These are phyloP conservation scores for Elachura formosa DNA, from an alignment of 2,113 vertebrate species.

Conservation along the genomic window DNA sequence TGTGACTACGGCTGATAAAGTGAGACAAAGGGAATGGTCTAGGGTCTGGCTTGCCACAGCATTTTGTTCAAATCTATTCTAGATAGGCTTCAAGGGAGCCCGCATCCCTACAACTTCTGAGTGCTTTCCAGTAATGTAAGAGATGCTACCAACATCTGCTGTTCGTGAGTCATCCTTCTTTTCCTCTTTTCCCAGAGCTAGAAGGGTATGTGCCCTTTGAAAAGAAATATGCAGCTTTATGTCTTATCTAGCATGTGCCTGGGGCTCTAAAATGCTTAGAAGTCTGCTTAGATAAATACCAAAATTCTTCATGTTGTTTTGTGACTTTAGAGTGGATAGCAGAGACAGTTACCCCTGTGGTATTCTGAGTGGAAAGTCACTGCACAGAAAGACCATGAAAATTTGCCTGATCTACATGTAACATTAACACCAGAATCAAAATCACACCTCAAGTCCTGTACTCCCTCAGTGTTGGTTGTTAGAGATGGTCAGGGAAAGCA, in stretches of 20 bases:
- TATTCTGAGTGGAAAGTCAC: not conserved
- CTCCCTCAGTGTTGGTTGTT: not conserved
- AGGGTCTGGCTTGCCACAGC: not conserved
- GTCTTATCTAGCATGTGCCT: not conserved
- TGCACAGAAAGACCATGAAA: not conserved
- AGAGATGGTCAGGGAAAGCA: not conserved
- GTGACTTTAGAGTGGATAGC: not conserved
- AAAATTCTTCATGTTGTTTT: not conserved
- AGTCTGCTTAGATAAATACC: not conserved
- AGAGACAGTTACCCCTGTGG: not conserved
- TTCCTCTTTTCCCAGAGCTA: not conserved
- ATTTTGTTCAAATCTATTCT: not conserved
- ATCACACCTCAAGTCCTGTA: not conserved
- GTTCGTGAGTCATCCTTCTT: not conserved
- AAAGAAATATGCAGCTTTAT: not conserved
- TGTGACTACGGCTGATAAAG: not conserved
- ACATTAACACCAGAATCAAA: not conserved
- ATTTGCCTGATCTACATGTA: not conserved
- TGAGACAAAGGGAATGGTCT: not conserved
- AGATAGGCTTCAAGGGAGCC: not conserved
- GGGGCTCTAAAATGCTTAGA: not conserved
- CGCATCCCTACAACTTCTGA: not conserved
- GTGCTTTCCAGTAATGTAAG: not conserved
- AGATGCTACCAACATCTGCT: conserved; percentile 1
- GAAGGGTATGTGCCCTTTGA: not conserved